Evolutionary conservation across 1,140 invertebrate genomes (phyloP).

Genomic region (Drosophila mojavensis): DNA sequence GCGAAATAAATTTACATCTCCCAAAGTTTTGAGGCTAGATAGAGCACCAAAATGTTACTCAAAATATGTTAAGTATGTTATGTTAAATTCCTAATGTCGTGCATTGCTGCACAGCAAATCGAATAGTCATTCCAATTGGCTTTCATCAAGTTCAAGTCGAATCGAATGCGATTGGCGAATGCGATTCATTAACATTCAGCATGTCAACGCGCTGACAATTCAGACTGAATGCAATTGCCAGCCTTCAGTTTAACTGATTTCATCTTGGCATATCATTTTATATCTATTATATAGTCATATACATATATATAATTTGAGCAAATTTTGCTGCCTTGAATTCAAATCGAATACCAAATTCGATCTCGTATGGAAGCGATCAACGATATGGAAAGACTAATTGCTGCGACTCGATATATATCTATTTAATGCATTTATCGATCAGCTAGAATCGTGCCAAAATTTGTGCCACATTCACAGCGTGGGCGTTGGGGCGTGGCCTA

Average conservation of each 20-base stretch:
- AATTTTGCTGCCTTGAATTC: slow-evolving; percentile 62
- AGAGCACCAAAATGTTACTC: no score
- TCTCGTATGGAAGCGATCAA: slow-evolving; percentile 36
- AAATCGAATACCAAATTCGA: slow-evolving; percentile 13
- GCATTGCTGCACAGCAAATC: background rate
- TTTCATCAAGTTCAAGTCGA: slow-evolving; percentile 42
- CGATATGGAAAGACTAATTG: slow-evolving; percentile 56
- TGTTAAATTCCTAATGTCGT: no score
- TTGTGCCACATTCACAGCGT: slow-evolving; percentile 61
- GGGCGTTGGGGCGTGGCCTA: slow-evolving; percentile 4
- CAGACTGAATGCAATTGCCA: slow-evolving; percentile 57
- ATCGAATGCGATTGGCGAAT: slow-evolving; percentile 35
- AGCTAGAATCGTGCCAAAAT: slow-evolving; percentile 60
- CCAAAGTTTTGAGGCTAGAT: no score
- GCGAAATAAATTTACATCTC: no score
- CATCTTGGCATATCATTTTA: slow-evolving; percentile 67
- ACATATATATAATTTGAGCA: slow-evolving; percentile 25
- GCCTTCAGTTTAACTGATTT: slow-evolving; percentile 70
- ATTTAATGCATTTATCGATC: slow-evolving; percentile 46
- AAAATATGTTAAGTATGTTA: no score
- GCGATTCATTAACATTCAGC: slow-evolving; percentile 65
- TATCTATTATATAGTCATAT: slow-evolving; percentile 7
- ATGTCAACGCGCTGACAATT: slow-evolving; percentile 68
- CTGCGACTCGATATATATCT: background rate
- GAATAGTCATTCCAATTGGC: slow-evolving; percentile 25